Evolutionary conservation across 2,888 invertebrate species (phyloP).

Genomic region (Creontiades dilutus): DNA sequence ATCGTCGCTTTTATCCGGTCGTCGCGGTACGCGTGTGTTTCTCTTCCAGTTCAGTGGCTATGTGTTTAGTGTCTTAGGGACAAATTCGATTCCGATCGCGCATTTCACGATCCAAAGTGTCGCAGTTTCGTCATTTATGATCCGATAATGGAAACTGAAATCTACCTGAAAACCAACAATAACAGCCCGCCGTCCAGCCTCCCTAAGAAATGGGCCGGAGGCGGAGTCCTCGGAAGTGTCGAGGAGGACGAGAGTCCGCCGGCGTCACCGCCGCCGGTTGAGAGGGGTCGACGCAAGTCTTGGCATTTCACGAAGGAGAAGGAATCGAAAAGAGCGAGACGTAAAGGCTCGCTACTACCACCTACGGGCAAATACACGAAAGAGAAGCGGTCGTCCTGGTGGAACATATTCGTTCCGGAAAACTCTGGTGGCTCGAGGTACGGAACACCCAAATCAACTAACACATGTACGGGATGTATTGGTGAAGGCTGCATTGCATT

Average conservation of each 20-base stretch:
- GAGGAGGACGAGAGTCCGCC: conserved; percentile 74
- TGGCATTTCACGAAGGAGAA: conserved; percentile 82
- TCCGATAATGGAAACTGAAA: conserved; percentile 73
- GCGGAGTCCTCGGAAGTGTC: conserved; percentile 72
- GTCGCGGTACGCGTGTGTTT: conserved; percentile 68
- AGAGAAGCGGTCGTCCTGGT: conserved; percentile 91
- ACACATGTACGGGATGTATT: background rate
- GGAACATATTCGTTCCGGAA: conserved; percentile 92
- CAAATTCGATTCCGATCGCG: conserved; percentile 21
- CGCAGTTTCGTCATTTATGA: conserved; percentile 23
- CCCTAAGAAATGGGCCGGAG: conserved; percentile 76
- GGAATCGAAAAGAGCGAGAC: conserved; percentile 80
- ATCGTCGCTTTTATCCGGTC: conserved; percentile 8
- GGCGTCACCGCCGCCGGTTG: conserved; percentile 77
- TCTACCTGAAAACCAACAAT: conserved; percentile 74
- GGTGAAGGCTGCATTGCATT: conserved; percentile 1
- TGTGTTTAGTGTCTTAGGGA: conserved; percentile 68
- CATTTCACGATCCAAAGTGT: background rate
- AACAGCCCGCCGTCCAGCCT: conserved; percentile 73
- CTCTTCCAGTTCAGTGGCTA: conserved; percentile 38
- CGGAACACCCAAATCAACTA: background rate
- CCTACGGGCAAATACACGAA: conserved; percentile 80
- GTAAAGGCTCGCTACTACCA: conserved; percentile 80
- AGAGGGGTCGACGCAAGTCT: conserved; percentile 82
- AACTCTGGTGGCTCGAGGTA: conserved; percentile 73